Conservation (phyloP, 2,113 vertebrate species). For the Cryptomyrus ogoouensis region DNA sequence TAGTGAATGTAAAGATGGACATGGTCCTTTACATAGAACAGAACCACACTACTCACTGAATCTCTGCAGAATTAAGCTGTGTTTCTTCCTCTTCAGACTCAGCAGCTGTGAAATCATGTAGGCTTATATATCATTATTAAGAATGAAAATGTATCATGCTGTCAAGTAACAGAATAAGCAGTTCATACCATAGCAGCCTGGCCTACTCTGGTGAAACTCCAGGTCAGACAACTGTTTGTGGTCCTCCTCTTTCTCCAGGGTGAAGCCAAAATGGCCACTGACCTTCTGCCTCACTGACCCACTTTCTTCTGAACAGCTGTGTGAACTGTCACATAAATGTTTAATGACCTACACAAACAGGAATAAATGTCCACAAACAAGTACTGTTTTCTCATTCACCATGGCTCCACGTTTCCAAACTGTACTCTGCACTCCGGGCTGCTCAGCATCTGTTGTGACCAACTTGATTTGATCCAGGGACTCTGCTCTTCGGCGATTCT, state of each 20-base stretch:
- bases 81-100: constrained; percentile 35
- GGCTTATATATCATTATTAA: background rate
- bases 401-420: constrained; percentile 44
- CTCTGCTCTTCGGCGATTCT: constrained; percentile 36
- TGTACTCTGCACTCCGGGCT: constrained; percentile 31
- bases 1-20: background rate
- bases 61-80: constrained; percentile 6
- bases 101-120: background rate
- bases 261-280: background rate
- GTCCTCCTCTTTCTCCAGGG: constrained; percentile 19
- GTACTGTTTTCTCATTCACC: constrained; percentile 51
- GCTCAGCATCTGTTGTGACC: constrained; percentile 31
- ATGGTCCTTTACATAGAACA: background rate
- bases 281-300: constrained; percentile 12
- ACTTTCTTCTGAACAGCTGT: constrained; percentile 14
- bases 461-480: constrained; percentile 44
- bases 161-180: background rate
- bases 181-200: constrained; percentile 22
- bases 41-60: constrained; percentile 38
- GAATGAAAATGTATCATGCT: background rate
- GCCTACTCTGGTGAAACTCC: constrained; percentile 32
- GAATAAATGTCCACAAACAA: constrained; percentile 14
- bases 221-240: constrained; percentile 38
- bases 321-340: background rate
- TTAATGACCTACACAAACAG: background rate